Conservation (phyloP, 2,888 invertebrate species). For the Steinernema hermaphroditum region DNA sequence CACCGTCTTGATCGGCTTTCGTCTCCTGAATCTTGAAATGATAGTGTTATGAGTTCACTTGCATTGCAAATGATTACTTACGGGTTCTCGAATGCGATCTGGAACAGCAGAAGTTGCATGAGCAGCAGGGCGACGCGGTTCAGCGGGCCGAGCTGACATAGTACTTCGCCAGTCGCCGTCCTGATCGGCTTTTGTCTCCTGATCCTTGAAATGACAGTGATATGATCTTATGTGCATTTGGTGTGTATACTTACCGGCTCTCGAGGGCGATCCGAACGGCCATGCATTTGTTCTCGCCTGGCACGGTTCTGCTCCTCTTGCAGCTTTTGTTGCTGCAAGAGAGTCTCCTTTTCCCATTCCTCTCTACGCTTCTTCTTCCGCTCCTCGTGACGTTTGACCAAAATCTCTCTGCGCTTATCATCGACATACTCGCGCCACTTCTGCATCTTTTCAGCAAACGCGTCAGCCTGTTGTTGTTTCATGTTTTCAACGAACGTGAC, state of each 20-base stretch:
- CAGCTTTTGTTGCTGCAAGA: conserved; percentile 32
- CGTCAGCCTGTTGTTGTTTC: conserved; percentile 51
- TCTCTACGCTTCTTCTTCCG: conserved; percentile 78
- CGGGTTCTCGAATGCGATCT: too few relatives aligned
- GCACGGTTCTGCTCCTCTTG: conserved; percentile 46
- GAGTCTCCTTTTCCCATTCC: conserved; percentile 32
- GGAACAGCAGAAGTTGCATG: too few relatives aligned
- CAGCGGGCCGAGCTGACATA: too few relatives aligned
- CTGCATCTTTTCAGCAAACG: conserved; percentile 43
- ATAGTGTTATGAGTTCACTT: too few relatives aligned
- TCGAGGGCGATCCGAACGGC: conserved; percentile 38
- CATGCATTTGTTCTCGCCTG: conserved; percentile 46
- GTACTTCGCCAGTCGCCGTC: conserved; percentile 30
- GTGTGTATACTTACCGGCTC: conserved; percentile 13
- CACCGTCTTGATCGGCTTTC: too few relatives aligned
- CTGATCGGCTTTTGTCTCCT: conserved; percentile 26
- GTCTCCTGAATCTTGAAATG: too few relatives aligned
- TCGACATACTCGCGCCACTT: conserved; percentile 37
- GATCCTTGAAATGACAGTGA: not conserved
- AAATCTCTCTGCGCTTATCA: conserved; percentile 32
- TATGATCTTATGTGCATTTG: not conserved
- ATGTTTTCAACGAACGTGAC: conserved; percentile 53
- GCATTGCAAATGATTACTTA: too few relatives aligned
- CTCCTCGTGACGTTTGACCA: conserved; percentile 36
- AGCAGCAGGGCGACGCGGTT: too few relatives aligned